These are phyloP conservation scores for Chrysotoxum bicinctum DNA, from an alignment of 2,888 invertebrate genomes.

Conservation along the genomic window DNA sequence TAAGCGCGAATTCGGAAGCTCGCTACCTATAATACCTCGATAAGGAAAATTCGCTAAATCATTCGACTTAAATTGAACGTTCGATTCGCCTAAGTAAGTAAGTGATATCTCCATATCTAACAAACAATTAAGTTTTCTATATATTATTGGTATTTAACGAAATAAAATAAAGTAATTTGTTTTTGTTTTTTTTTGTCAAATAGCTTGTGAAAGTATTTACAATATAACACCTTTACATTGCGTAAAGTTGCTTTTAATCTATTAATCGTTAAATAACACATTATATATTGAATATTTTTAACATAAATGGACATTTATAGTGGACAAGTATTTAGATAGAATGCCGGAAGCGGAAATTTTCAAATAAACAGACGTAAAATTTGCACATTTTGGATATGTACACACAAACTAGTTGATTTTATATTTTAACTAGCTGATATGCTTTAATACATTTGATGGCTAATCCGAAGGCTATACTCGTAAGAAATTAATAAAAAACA, in stretches of 20 bases:
- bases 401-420: conserved; percentile 37
- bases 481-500: not conserved
- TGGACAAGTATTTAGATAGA: not conserved
- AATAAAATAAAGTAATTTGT: no score
- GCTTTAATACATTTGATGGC: not conserved
- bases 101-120: no score
- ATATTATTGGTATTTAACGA: no score
- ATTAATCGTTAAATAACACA: not conserved
- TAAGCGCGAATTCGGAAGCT: no score
- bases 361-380: conserved; percentile 2
- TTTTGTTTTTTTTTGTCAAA: no score
- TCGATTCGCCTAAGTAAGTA: no score
- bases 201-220: not conserved
- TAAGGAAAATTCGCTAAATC: no score
- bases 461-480: not conserved
- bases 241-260: not conserved
- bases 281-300: not conserved
- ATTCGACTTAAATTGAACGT: no score
- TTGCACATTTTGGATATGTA: conserved; percentile 10
- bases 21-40: no score
- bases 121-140: not conserved
- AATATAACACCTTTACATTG: not conserved
- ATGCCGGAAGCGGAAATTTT: conserved; percentile 58
- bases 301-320: not conserved
- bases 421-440: not conserved